Conservation (phyloP, 2,113 vertebrate species). For the Sialia sialis region DNA sequence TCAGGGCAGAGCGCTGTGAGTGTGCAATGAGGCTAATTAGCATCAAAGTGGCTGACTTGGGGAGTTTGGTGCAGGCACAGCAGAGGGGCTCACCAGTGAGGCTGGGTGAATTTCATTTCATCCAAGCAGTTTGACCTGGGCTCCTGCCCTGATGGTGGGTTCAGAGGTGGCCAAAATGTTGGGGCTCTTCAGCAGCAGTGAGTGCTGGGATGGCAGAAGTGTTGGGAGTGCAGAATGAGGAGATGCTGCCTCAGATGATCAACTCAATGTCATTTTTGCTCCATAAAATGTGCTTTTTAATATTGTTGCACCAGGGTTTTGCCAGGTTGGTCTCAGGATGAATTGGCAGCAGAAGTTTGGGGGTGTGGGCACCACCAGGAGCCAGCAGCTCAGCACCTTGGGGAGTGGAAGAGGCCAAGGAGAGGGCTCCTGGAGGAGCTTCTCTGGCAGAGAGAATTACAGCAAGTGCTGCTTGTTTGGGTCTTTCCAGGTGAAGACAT, state of each 20-base stretch:
- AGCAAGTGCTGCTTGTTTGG: background rate
- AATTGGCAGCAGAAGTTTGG: fast-evolving
- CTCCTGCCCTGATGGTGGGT: background rate
- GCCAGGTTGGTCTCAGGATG: background rate
- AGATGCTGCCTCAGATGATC: background rate
- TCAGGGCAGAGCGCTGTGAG: background rate
- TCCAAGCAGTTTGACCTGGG: background rate
- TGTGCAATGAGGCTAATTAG: slow-evolving; percentile 41
- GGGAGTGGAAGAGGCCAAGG: background rate
- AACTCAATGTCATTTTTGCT: background rate
- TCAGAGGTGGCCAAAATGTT: background rate
- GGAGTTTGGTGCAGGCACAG: background rate
- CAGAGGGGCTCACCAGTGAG: background rate
- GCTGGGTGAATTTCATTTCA: background rate
- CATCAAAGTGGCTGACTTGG: background rate
- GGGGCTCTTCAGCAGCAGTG: background rate
- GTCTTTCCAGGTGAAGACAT: fast-evolving
- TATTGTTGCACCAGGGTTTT: background rate
- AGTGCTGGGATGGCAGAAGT: background rate
- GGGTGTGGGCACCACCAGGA: background rate
- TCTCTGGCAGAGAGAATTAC: background rate
- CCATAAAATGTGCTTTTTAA: background rate
- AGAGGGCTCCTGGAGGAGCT: background rate
- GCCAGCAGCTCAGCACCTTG: background rate
- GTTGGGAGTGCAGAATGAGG: background rate